A percentile compares a stretch with the other conserved stretches of the same genome.
Evolutionary conservation across 2,113 vertebrate species (phyloP).

Genomic region (Eulemur rufifrons): DNA sequence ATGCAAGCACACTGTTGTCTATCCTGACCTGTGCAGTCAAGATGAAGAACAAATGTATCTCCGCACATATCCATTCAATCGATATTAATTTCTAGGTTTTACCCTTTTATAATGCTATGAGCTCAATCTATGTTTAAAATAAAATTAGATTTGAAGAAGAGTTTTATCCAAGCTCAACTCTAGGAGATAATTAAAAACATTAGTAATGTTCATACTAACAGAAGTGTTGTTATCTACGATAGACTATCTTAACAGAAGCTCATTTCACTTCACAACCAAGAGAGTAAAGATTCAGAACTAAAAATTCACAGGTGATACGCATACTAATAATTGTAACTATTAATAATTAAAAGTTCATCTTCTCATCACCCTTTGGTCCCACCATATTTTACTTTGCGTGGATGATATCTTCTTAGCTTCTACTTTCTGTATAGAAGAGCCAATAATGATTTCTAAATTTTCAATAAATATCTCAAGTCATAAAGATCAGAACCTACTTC

Average conservation of each 20-base stretch:
- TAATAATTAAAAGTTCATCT: neutral
- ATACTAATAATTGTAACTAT: neutral
- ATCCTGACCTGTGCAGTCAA: neutral
- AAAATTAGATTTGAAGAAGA: conserved; percentile 34
- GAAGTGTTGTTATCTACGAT: neutral
- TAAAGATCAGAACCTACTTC: neutral
- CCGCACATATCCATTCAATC: neutral
- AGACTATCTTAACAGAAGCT: neutral
- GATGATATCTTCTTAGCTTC: neutral
- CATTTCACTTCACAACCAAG: neutral
- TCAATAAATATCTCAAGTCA: neutral
- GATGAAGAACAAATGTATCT: neutral
- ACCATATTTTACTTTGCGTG: neutral
- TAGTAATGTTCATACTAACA: conserved; percentile 17
- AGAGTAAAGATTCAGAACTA: neutral
- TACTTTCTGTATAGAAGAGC: neutral
- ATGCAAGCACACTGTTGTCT: neutral
- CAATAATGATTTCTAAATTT: neutral
- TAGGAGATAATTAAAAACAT: conserved; percentile 40
- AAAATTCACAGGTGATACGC: conserved; percentile 32
- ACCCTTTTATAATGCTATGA: neutral
- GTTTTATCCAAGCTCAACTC: conserved; percentile 45
- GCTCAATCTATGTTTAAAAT: neutral
- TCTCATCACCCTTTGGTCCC: neutral
- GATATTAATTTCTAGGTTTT: neutral